phyloP scores from a whole-genome alignment of 2,797 vertebrate genomes.

The Muraenolepis orangiensis region DNA sequence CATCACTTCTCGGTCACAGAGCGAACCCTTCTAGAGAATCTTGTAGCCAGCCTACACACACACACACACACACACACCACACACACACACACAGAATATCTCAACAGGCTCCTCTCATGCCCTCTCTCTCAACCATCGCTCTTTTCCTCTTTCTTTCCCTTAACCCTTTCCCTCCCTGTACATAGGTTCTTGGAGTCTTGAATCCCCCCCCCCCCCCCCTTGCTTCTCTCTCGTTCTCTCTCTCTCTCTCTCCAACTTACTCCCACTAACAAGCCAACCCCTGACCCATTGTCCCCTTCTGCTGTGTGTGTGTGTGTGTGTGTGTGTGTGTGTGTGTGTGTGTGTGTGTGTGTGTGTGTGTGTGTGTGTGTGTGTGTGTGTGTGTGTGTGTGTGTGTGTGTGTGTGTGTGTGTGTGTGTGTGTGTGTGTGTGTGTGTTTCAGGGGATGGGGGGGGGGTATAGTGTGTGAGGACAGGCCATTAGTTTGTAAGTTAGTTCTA shows the following conservation, averaged over 20 bases:
- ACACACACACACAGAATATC: neutral
- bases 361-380: slow-evolving; percentile 8
- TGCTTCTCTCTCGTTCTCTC: slow-evolving; percentile 27
- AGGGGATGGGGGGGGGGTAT: slow-evolving; percentile 26
- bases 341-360: slow-evolving; percentile 2
- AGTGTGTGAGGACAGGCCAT: slow-evolving; percentile 52
- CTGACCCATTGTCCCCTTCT: slow-evolving; percentile 42
- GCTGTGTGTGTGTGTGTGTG: slow-evolving; percentile 31
- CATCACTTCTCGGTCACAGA: neutral
- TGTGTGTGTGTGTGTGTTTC: neutral
- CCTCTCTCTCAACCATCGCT: slow-evolving; percentile 14
- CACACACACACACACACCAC: neutral
- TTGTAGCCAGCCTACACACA: neutral
- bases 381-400: neutral
- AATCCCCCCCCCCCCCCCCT: slow-evolving; percentile 23
- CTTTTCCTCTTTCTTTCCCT: slow-evolving; percentile 20
- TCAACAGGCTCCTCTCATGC: slow-evolving; percentile 6
- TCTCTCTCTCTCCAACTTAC: slow-evolving; percentile 29
- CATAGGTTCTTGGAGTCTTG: slow-evolving; percentile 10
- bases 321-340: slow-evolving; percentile 14
- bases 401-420: neutral
- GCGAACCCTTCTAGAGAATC: neutral
- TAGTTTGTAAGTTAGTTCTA: slow-evolving; percentile 70
- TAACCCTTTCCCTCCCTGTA: slow-evolving; percentile 34
- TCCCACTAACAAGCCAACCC: slow-evolving; percentile 50